Evolutionary conservation across 2,888 invertebrate genomes (phyloP), one percentile per base, ranked within the genome.

Genomic region (Amphiduros pacificus): DNA sequence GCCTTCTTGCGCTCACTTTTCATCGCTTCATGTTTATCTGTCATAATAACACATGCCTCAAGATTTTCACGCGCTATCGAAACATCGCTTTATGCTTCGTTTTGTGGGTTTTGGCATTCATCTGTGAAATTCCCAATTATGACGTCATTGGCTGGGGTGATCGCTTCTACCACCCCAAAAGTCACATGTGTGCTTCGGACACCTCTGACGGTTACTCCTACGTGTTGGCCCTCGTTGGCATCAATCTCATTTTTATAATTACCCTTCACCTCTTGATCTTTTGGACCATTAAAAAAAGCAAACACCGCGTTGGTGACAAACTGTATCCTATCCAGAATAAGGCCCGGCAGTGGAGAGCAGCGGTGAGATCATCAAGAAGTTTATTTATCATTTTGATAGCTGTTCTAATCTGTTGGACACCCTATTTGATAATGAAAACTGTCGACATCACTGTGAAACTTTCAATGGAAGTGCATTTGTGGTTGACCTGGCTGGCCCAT

Each of bases 151-250:
- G 75, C 6, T 75, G 74, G 76, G 76, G 76, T 1, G 75, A 68
- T 36, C 76, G 77, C 60, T 65, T 63, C 40, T 78, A 74, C 51
- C 77, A 78, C 68, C 29, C 61, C 56, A 76, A 78, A 63, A 74
- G 64, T 52, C 75, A 75, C 55, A 73, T 73, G 57, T 78, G 78
- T 62, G n/a, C n/a, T n/a, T n/a, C n/a, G n/a, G n/a, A n/a, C n/a
- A n/a, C 70, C n/a, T 73, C 71, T 40, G 64, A 72, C 36, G 70
- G 73, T 31, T 78, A 77, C 66, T 76, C 77, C 17, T 50, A 77
- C 40, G 68, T 76, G 6, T 74, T 78, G 3, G 66, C 74, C 6
- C 58, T 76, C 36, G 76, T 76, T 53, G 72, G 71, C 9, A 49
- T 40, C 1, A 77, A 77, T 0, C 63, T 76, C 17, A 2, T 71